Base-by-base conservation (phyloP, 2,888 invertebrate species). In the Crocallis elinguaria region DNA sequence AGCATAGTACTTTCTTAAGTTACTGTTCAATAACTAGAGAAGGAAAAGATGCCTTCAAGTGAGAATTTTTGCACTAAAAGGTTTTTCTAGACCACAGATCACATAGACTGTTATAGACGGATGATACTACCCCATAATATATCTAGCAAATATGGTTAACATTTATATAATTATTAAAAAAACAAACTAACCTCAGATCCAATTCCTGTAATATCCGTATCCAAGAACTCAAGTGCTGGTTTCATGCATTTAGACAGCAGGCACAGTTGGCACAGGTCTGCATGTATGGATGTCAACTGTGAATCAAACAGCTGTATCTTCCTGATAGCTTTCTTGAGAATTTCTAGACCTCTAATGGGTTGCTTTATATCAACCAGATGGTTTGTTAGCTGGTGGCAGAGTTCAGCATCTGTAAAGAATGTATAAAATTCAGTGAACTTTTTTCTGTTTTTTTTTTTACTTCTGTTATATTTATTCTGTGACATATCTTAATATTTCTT, bases 261-360 rank as follows among this genome's bases (percentile, higher is more conserved):
- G 87, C 98, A 98, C 12, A 99, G 92, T 84, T 98, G 97, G 79
- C 98, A 98, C 45, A 99, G 92, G 86, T 98, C 98, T 11, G 98
- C 96, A 88, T 99, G 99, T 64, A 99, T 95, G 1, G 98, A 96
- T 21, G 98, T 99, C 59, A 99, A 89, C 83, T 98, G 98, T 9
- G 97, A 95, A 69, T 97, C 96, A 84, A 94, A 95, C 13, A 96
- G 86, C 77, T 97, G 96, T 66, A 98, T 95, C 85, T 98, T 98
- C 64, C 95, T 94, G 62, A 98, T 97, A 11, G 98, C 98, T 76
- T 94, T 95, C 61, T 94, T 93, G 44, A 99, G 80, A 44, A 98
- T 92, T 75, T 94, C 94, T 52, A 99, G 97, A 12, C 98, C 98
- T 75, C 95, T 93, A 65, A 97, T 93, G 13, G 97, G 94, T 80